These are phyloP conservation scores for Morpho achilles DNA, from an alignment of 2,888 invertebrate genomes.

Conservation along the genomic window DNA sequence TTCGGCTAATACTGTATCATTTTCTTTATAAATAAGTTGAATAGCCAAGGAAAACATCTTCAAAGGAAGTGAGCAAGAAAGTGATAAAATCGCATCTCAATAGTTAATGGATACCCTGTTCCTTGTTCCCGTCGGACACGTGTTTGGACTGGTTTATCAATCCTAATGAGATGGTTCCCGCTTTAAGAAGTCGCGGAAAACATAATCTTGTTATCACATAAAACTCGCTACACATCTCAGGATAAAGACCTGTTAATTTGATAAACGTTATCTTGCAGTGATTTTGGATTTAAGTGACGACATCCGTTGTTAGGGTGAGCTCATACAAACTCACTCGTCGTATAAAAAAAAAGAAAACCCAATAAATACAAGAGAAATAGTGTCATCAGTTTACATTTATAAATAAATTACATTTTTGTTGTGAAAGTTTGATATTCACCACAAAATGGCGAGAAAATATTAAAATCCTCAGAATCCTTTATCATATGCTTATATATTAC, in stretches of 20 bases:
- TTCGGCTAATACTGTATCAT: no score
- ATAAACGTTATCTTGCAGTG: neutral
- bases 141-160: slow-evolving; percentile 28
- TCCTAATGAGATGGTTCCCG: slow-evolving; percentile 32
- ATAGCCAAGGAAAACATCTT: slow-evolving; percentile 7
- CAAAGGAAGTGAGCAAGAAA: slow-evolving; percentile 1
- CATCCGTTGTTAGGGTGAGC: slow-evolving; percentile 1
- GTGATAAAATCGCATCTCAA: slow-evolving; percentile 20
- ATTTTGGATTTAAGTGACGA: neutral
- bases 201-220: slow-evolving; percentile 32
- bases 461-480: no score
- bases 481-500: neutral
- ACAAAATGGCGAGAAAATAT: no score
- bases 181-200: slow-evolving; percentile 28
- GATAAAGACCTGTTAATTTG: neutral
- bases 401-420: no score
- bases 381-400: no score
- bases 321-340: neutral
- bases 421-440: no score
- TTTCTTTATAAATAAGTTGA: no score
- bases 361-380: slow-evolving; percentile 1
- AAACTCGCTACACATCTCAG: slow-evolving; percentile 7
- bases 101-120: slow-evolving; percentile 7
- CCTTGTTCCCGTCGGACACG: slow-evolving; percentile 12
- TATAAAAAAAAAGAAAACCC: neutral